Evolutionary conservation across 1,140 invertebrate species (phyloP).

Genomic region (Drosophila sechellia): DNA sequence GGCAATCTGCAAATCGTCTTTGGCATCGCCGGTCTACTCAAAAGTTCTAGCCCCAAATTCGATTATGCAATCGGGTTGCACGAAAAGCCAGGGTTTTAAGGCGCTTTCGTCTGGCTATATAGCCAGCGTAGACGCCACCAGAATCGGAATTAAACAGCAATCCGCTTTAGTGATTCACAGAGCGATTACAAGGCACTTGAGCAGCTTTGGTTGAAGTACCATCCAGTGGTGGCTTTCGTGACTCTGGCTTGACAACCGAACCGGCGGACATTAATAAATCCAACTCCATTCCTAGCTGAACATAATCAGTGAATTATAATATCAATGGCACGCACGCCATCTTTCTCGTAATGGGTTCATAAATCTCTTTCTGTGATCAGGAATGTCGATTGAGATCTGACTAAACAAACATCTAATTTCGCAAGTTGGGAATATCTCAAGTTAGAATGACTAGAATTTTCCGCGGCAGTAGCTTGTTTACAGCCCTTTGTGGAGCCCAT

Average conservation of each 20-base stretch:
- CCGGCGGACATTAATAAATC: constrained; percentile 19
- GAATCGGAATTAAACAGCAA: constrained; percentile 43
- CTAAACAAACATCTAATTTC: constrained; percentile 6
- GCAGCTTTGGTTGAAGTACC: not conserved
- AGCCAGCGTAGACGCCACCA: constrained; percentile 39
- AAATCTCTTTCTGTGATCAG: constrained; percentile 26
- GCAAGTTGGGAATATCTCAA: not conserved
- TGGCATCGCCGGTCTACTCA: constrained; percentile 66
- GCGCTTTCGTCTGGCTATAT: constrained; percentile 57
- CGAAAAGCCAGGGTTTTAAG: constrained; percentile 43
- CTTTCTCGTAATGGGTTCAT: constrained; percentile 44
- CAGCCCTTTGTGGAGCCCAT: constrained; percentile 8
- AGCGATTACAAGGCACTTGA: constrained; percentile 59
- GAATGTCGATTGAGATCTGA: constrained; percentile 27
- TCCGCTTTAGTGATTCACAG: constrained; percentile 74
- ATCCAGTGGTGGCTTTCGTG: not conserved
- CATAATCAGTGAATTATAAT: constrained; percentile 47
- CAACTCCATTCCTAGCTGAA: constrained; percentile 1
- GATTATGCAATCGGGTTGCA: constrained; percentile 52
- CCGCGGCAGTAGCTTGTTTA: constrained; percentile 24
- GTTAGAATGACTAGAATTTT: constrained; percentile 7
- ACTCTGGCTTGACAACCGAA: constrained; percentile 7
- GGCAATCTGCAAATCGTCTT: constrained; percentile 76
- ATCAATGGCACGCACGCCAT: constrained; percentile 37
- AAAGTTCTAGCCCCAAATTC: constrained; percentile 34